Base-by-base conservation (phyloP, 1,140 invertebrate species). In the Trichonephila clavipes region DNA sequence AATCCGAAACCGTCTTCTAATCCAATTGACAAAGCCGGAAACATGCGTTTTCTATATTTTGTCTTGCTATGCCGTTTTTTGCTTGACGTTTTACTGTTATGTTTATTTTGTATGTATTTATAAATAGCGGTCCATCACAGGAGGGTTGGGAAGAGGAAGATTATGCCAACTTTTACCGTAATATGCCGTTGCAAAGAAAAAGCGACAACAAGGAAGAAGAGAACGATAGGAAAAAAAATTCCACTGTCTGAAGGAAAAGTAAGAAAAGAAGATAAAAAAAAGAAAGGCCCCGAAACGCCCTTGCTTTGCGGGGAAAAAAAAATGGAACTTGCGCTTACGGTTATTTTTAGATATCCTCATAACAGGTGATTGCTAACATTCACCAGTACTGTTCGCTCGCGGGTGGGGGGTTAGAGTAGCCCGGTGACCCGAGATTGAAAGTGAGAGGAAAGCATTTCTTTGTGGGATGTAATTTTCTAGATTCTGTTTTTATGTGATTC, bases 111-210 rank as follows among this genome's bases (percentile, higher is more conserved):
- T 85, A 59, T 90, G 89, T 89, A 61, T 61, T 90, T 90, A 90
- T 90, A 92, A 85, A 92, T 92, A 92, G 90, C 90, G 72, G 69
- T 90, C 28, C 19, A 90, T 64, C 58, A 59, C 85, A 28, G 5
- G 14, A 40, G 28, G 34, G 28, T 62, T 19, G 62, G 62, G 62
- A 40, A 28, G 24, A 62, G 86, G 21, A 88, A 88, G 90, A 92
- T 92, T 92, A 92, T 83, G 90, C 90, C 90, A 92, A 92, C 90
- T 92, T 91, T 51, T 59, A 19, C 82, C 51, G 90, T 92, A 92
- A 92, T 92, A 92, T 64, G 59, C 90, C 24, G 59, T 72, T 66
- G 64, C 72, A 19, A 77, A 83, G 40, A 59, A 51, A 86, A 72
- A 88, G 87, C 87, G 69, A 19, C 64, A 88, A 51, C 40, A 83